Percentiles rank a stretch among this genome's conserved stretches.
Evolutionary conservation across 92 coral and sea anemone species (phyloP).

Genomic region (Anthopleura xanthogrammica): DNA sequence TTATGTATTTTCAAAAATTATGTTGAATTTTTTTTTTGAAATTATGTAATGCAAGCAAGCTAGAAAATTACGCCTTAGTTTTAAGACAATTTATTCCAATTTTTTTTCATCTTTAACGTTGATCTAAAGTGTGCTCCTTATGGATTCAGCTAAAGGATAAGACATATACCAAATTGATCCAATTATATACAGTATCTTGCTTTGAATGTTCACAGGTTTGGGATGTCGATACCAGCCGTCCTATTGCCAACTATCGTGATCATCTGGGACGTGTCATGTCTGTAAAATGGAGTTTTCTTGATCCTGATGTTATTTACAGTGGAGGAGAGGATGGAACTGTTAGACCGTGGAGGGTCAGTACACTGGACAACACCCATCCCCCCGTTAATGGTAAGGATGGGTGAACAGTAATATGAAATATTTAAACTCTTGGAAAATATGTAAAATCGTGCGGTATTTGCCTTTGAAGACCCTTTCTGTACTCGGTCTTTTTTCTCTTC

Average conservation of each 20-base stretch:
- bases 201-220: constrained; percentile 60
- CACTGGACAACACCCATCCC: constrained; percentile 67
- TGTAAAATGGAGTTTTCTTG: constrained; percentile 90
- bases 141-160: background rate
- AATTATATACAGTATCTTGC: background rate
- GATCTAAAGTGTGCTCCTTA: too few relatives aligned
- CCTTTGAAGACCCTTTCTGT: too few relatives aligned
- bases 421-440: too few relatives aligned
- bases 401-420: background rate
- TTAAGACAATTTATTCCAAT: too few relatives aligned
- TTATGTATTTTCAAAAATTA: too few relatives aligned
- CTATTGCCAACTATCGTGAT: constrained; percentile 80
- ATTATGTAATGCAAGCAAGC: too few relatives aligned
- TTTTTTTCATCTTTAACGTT: too few relatives aligned
- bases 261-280: constrained; percentile 94
- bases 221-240: constrained; percentile 80
- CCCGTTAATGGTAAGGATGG: constrained; percentile 59
- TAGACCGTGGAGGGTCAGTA: constrained; percentile 84
- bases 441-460: background rate
- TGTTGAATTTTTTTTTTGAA: too few relatives aligned
- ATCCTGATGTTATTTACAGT: constrained; percentile 86
- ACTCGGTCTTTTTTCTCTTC: too few relatives aligned
- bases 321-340: constrained; percentile 98
- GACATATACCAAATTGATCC: background rate
- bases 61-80: too few relatives aligned